These are phyloP conservation scores for Macrostomum lignano DNA, from an alignment of 1,140 invertebrate genomes.

Conservation along the genomic window DNA sequence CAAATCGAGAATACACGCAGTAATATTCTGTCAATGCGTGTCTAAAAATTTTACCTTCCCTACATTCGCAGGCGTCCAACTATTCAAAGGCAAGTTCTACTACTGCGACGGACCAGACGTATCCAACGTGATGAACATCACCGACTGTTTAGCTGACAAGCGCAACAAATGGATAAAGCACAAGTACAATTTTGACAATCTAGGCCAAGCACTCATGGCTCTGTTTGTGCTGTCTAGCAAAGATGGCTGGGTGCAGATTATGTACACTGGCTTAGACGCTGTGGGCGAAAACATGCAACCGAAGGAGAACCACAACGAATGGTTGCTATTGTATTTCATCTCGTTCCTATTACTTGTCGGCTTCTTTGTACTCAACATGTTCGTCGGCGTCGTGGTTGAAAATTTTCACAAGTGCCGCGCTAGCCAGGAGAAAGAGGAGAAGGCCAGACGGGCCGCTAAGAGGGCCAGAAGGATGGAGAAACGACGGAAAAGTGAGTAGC, in stretches of 20 bases:
- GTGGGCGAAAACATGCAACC: conserved; percentile 81
- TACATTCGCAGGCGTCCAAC: no score
- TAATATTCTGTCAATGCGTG: no score
- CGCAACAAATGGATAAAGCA: conserved; percentile 69
- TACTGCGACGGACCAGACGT: conserved; percentile 58
- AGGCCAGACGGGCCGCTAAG: conserved; percentile 67
- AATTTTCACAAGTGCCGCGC: conserved; percentile 96
- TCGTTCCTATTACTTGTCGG: conserved; percentile 89
- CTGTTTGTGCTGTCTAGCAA: conserved; percentile 86
- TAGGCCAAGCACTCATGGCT: conserved; percentile 72
- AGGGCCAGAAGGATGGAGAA: conserved; percentile 76
- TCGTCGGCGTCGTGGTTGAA: conserved; percentile 95
- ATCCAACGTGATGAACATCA: conserved; percentile 50
- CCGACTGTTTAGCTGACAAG: conserved; percentile 41
- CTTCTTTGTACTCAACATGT: conserved; percentile 99
- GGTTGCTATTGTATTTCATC: conserved; percentile 90
- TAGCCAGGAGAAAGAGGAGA: conserved; percentile 91
- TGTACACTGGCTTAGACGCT: conserved; percentile 95
- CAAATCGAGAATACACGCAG: no score
- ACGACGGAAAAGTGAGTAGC: conserved; percentile 52
- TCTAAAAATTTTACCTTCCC: no score
- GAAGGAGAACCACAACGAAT: conserved; percentile 87
- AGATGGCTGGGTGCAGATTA: conserved; percentile 98
- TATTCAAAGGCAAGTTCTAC: conserved; percentile 49
- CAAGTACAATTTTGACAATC: conserved; percentile 95